These are phyloP conservation scores for Protobothrops flavoviridis DNA, from an alignment of 2,113 vertebrate species.

Conservation along the genomic window DNA sequence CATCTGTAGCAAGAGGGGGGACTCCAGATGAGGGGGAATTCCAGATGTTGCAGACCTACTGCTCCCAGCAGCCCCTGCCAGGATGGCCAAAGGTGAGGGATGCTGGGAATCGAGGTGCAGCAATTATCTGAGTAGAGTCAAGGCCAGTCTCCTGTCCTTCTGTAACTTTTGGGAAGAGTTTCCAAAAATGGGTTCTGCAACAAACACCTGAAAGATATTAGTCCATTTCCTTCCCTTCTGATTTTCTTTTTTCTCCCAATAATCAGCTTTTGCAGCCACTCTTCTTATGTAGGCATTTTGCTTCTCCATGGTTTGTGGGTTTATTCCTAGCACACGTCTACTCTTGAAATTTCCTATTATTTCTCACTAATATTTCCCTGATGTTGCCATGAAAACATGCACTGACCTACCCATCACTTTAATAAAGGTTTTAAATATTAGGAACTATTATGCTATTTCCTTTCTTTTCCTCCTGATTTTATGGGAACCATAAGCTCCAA, in stretches of 20 bases:
- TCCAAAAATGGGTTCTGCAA: not conserved
- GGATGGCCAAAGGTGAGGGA: not conserved
- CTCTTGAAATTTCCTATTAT: not conserved
- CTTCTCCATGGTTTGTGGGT: not conserved
- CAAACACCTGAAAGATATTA: not conserved
- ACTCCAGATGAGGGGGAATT: not conserved
- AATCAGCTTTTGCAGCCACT: not conserved
- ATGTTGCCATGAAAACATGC: not conserved
- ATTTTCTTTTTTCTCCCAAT: not conserved
- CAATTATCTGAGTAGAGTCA: not conserved
- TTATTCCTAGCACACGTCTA: not conserved
- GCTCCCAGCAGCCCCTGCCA: not conserved
- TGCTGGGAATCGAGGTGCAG: not conserved
- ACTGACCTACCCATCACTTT: not conserved
- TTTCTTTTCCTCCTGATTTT: not conserved
- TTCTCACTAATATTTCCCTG: not conserved
- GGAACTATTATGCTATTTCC: not conserved
- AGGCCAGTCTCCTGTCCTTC: not conserved
- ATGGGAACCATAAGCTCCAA: not conserved
- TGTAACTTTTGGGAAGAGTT: not conserved
- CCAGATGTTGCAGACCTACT: not conserved
- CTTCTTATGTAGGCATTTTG: not conserved
- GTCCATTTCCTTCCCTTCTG: not conserved
- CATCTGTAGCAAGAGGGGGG: not conserved
- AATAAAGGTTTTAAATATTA: not conserved